phyloP scores from a whole-genome alignment of 2,113 vertebrate genomes.

The Nycticebus coucang region DNA sequence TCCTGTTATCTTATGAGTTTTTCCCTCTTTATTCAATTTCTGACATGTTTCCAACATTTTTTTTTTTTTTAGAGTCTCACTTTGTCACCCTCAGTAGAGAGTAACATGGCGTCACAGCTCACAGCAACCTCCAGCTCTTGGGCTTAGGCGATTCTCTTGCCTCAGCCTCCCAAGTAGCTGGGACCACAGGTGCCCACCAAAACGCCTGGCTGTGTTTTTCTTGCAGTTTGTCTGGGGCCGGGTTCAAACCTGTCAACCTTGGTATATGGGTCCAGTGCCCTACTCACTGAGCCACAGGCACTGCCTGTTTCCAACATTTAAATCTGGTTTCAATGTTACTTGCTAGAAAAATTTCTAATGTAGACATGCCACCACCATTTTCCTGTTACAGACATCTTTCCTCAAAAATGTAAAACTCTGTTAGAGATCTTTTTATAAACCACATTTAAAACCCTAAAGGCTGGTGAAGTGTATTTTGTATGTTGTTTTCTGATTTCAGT shows the following conservation, averaged over 20 bases:
- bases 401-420: background rate
- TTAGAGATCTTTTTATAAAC: background rate
- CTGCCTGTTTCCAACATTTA: background rate
- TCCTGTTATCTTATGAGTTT: background rate
- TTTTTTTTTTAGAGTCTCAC: too few relatives aligned
- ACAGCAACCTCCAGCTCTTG: too few relatives aligned
- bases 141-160: too few relatives aligned
- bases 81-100: too few relatives aligned
- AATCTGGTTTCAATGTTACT: constrained; percentile 39
- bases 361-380: background rate
- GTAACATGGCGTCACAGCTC: too few relatives aligned
- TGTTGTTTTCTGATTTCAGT: background rate
- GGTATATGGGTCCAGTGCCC: too few relatives aligned
- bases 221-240: too few relatives aligned
- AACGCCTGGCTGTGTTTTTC: too few relatives aligned
- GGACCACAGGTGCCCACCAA: too few relatives aligned
- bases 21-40: background rate
- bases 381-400: constrained; percentile 6
- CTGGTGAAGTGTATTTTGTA: constrained; percentile 25
- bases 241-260: too few relatives aligned
- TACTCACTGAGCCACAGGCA: too few relatives aligned
- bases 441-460: background rate
- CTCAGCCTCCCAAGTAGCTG: too few relatives aligned
- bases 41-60: background rate
- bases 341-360: background rate